A percentile compares a stretch with the other conserved stretches of the same genome.
These are phyloP conservation scores for Lagopus muta DNA, from an alignment of 2,113 vertebrate genomes.

Conservation along the genomic window DNA sequence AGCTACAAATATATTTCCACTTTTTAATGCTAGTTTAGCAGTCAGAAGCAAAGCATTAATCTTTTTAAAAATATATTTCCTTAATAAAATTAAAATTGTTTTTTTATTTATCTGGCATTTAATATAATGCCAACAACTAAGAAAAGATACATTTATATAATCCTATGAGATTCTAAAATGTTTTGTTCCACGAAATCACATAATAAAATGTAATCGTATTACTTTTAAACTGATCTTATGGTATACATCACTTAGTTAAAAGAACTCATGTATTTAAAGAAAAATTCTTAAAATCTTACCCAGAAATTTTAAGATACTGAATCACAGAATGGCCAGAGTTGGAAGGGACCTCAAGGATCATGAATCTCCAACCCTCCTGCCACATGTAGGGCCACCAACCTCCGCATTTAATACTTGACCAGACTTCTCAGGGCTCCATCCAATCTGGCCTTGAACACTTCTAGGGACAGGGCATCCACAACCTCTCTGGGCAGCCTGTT, in stretches of 20 bases:
- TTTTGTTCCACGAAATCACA: neutral
- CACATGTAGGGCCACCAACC: too few species aligned
- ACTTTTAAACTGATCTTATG: neutral
- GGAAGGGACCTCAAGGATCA: too few species aligned
- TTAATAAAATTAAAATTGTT: neutral
- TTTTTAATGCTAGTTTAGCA: neutral
- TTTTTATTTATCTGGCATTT: neutral
- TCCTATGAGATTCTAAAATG: neutral
- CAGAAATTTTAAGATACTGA: neutral
- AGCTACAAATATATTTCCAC: conserved; percentile 8
- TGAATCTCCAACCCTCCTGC: too few species aligned
- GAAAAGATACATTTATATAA: neutral
- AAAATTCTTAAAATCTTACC: neutral
- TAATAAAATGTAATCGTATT: neutral
- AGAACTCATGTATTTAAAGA: neutral
- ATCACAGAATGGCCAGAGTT: too few species aligned
- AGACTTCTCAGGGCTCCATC: too few species aligned
- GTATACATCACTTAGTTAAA: neutral
- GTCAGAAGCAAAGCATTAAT: neutral
- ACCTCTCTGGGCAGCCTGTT: too few species aligned
- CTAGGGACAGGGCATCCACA: too few species aligned
- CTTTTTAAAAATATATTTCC: neutral
- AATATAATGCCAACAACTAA: neutral
- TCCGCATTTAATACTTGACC: too few species aligned
- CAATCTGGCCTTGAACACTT: too few species aligned